Percentiles rank a stretch among this genome's conserved stretches.
phyloP scores from a whole-genome alignment of 1,140 invertebrate species.

The Drosophila willistoni region DNA sequence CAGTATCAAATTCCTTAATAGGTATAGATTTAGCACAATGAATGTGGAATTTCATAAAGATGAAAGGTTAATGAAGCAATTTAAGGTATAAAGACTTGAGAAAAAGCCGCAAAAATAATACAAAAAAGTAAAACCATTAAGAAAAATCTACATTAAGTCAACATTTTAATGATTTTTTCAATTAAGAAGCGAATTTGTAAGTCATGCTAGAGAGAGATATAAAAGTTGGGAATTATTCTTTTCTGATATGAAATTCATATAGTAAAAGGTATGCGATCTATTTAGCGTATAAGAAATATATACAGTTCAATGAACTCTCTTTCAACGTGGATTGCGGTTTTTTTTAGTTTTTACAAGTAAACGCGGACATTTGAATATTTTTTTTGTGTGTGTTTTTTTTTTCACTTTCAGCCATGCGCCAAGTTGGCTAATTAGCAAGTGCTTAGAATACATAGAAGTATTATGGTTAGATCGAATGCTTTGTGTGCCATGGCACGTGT shows the following conservation, averaged over 20 bases:
- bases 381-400: slow-evolving; percentile 3
- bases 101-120: background rate
- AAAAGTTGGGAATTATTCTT: too few relatives aligned
- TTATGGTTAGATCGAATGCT: slow-evolving; percentile 43
- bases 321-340: slow-evolving; percentile 8
- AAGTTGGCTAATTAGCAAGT: slow-evolving; percentile 41
- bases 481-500: slow-evolving; percentile 67
- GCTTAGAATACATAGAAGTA: slow-evolving; percentile 42
- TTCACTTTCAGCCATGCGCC: slow-evolving; percentile 50
- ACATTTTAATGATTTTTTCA: background rate
- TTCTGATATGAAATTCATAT: background rate
- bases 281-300: background rate
- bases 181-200: background rate
- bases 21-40: slow-evolving; percentile 14
- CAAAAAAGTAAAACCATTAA: background rate
- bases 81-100: background rate
- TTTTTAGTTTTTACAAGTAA: slow-evolving; percentile 29
- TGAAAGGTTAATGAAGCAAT: slow-evolving; percentile 47
- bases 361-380: background rate
- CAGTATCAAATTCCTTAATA: background rate
- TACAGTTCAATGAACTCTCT: slow-evolving; percentile 53
- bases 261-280: background rate
- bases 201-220: background rate
- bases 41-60: slow-evolving; percentile 18
- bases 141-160: background rate